A percentile compares a stretch with the other conserved stretches of the same genome.
Evolutionary conservation across 2,888 invertebrate species (phyloP).

Genomic region (Lepidochitona cinerea): DNA sequence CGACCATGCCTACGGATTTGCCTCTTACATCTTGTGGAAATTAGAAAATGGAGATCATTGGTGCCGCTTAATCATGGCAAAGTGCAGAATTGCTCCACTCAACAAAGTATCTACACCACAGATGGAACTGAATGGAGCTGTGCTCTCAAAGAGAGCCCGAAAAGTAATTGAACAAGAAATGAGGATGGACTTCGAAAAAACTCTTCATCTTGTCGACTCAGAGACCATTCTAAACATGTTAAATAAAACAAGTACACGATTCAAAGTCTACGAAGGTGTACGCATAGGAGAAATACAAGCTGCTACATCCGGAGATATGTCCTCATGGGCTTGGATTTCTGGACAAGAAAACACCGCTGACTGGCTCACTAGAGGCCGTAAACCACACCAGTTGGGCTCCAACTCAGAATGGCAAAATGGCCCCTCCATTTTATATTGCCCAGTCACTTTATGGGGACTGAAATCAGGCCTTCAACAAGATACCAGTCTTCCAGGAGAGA

Average conservation of each 20-base stretch:
- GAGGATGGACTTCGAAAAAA: neutral
- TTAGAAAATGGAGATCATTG: neutral
- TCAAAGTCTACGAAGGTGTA: constrained; percentile 1
- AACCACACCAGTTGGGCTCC: neutral
- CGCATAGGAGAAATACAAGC: constrained; percentile 15
- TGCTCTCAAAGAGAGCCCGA: constrained; percentile 5
- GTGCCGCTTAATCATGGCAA: constrained; percentile 10
- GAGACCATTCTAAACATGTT: constrained; percentile 14
- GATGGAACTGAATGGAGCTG: constrained; percentile 11
- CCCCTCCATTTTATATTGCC: neutral
- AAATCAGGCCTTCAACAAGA: neutral
- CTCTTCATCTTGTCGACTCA: constrained; percentile 1
- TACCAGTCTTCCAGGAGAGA: constrained; percentile 1
- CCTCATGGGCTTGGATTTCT: constrained; percentile 8
- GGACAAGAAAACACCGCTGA: constrained; percentile 7
- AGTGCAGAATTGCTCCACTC: constrained; percentile 11
- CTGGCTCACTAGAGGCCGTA: constrained; percentile 10
- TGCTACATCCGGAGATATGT: constrained; percentile 4
- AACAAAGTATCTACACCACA: constrained; percentile 9
- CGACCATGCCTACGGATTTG: constrained; percentile 9
- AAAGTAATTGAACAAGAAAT: constrained; percentile 2
- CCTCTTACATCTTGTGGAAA: constrained; percentile 12
- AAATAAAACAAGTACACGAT: constrained; percentile 6
- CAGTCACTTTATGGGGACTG: neutral
- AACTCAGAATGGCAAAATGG: constrained; percentile 6